phyloP scores from a whole-genome alignment of 2,797 vertebrate genomes.

The Euphonia xanthogaster region DNA sequence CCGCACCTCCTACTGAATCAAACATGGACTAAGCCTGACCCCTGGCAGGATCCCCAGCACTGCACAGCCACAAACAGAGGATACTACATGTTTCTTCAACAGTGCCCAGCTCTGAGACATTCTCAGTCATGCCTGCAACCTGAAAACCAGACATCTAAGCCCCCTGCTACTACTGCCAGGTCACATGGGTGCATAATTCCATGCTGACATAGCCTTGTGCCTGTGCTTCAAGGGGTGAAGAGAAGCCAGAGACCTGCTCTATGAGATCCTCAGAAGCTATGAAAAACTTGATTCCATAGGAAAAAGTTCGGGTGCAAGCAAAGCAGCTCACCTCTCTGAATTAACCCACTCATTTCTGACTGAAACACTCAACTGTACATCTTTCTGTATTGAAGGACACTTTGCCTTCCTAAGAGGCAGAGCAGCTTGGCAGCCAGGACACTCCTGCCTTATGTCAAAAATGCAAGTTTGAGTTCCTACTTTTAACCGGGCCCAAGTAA shows the following conservation, averaged over 20 bases:
- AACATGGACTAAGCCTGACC: background rate
- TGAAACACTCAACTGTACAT: fast-evolving
- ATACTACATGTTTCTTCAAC: background rate
- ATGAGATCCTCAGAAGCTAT: background rate
- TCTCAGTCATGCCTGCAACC: background rate
- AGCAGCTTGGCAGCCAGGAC: background rate
- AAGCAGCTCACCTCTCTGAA: background rate
- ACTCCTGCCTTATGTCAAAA: background rate
- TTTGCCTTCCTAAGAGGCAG: background rate
- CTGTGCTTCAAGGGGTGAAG: fast-evolving
- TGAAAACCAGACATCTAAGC: background rate
- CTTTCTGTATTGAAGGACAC: background rate
- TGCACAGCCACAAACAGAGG: background rate
- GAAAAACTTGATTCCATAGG: background rate
- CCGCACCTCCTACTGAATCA: fast-evolving
- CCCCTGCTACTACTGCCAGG: fast-evolving
- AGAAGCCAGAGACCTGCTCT: background rate
- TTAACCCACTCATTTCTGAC: background rate
- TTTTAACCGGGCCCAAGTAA: background rate
- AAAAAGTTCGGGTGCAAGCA: background rate
- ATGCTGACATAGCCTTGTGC: background rate
- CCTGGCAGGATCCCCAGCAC: background rate
- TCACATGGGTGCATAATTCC: background rate
- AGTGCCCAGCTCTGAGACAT: background rate
- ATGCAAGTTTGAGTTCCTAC: background rate